A percentile compares a stretch with the other conserved stretches of the same genome.
These are phyloP conservation scores for Parazoanthus swiftii DNA, from an alignment of 92 coral and sea anemone genomes.

Conservation along the genomic window DNA sequence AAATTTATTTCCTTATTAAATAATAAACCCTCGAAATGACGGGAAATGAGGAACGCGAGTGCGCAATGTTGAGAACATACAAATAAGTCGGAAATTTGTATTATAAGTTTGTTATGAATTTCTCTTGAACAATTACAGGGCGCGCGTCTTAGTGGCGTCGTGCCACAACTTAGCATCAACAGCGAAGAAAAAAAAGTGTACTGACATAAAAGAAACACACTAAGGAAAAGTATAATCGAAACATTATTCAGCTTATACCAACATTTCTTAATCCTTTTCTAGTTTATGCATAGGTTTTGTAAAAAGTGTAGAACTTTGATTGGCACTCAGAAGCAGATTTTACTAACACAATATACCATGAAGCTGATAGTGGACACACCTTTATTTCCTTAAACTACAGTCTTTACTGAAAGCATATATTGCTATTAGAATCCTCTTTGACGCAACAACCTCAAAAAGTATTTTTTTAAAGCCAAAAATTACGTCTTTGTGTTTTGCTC, in stretches of 20 bases:
- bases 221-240: background rate
- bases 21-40: constrained; percentile 8
- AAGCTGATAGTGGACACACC: background rate
- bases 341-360: too few relatives aligned
- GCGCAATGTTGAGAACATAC: background rate
- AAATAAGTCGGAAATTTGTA: constrained; percentile 26
- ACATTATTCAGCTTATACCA: background rate
- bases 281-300: background rate
- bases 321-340: background rate
- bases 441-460: background rate
- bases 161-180: background rate
- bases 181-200: background rate
- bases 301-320: background rate
- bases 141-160: constrained; percentile 27
- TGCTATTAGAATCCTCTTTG: background rate
- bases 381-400: background rate
- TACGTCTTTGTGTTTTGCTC: background rate
- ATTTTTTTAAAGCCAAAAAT: background rate
- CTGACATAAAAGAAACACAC: background rate
- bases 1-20: constrained; percentile 11
- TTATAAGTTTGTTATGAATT: constrained; percentile 33
- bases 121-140: constrained; percentile 13
- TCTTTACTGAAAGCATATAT: constrained; percentile 18
- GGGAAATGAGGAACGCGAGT: constrained; percentile 21
- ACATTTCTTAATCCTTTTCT: background rate